Evolutionary conservation across 2,888 invertebrate genomes (phyloP), one percentile per base, ranked within the genome.

Genomic region (Embidobia sp.): DNA sequence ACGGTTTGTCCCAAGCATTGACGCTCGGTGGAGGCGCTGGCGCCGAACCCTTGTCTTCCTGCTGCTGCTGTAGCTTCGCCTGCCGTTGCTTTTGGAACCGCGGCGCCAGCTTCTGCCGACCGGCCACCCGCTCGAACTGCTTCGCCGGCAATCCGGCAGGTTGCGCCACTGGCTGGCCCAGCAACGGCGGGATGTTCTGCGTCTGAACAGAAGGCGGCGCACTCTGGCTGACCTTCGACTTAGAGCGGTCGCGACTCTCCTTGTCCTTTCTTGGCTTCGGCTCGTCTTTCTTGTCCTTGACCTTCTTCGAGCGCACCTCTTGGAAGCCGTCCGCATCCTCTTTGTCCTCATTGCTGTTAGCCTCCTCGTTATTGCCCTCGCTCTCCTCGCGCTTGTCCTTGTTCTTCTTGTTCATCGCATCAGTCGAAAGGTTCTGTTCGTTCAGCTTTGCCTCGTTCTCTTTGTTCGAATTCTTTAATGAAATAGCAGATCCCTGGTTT

Each of bases 1-100:
- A 93, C 2, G 96, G 95, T 88, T 96, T 96, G 81, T 95, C 95
- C 96, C 96, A 96, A 1, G 96, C 96, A 89, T 94, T 95, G 6
- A 94, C 93, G 1, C 93, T 90, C 1, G 95, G 94, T n/a, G 94
- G 94, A 3, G 93, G 91, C 22, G 92, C 91, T 18, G 90, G 91
- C 16, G 83, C 83, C 35, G 84, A 85, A 0, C 85, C 79, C 1
- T 86, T 83, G 26, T 90, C 90, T 51, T 79, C 83, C 77, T 80
- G 6, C 46, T 89, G 90, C 84, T 90, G 90, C 74, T 90, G 90
- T 8, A 84, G 86, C 77, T 91, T 91, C 64, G 91, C 91, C 81
- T 93, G 92, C 46, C 93, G 91, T 86, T 95, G 94, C 85, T 95
- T 95, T 31, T 94, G 95, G 83, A 96, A 93, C 44, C 96, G 92